Evolutionary conservation across 2,888 invertebrate genomes (phyloP), one percentile per base, ranked within the genome.

Genomic region (Thecocarcelia acutangulata): DNA sequence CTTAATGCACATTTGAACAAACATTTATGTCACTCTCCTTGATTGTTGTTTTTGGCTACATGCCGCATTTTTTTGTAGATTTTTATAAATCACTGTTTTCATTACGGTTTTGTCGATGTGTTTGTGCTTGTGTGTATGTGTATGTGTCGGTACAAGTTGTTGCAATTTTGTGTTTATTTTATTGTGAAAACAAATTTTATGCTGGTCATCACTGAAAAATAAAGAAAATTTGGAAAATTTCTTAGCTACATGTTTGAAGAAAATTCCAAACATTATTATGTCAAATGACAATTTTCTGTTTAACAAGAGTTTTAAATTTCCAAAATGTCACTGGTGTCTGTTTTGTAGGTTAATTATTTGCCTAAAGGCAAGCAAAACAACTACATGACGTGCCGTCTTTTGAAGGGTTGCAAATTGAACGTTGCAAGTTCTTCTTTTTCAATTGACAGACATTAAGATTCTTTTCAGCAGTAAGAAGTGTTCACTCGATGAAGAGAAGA

Each of bases 81-180:
- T 69, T 78, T 78, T 74, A 64, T 66, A 78, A 82, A 78, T 70
- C 78, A 82, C 81, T 82, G 64, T 74, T 68, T 68, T 44, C 50
- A 40, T 50, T 52, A 52, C 21, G 50, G 58, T 64, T 40, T 28
- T 40, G n/a, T 19, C 28, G 42, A 3, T 17, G 52, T 48, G 12
- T 33, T 28, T 19, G 19, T 28, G 15, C 44, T 2, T 66, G 44
- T 54, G 5, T 37, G 24, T 19, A 48, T 75, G 58, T 42, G 13
- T 33, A 12, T 12, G 42, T 42, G 21, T 17, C 54, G n/a, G 15
- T n/a, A n/a, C n/a, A 63, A 24, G 48, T 37, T 50, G 50, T 44
- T 52, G 59, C 54, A 73, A 54, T 56, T 73, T 56, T 73, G 28
- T 64, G 58, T 17, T 59, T 44, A 66, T 66, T 78, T 72, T 64